Base-by-base conservation (phyloP, 1,140 invertebrate species). In the Melitaea cinxia region DNA sequence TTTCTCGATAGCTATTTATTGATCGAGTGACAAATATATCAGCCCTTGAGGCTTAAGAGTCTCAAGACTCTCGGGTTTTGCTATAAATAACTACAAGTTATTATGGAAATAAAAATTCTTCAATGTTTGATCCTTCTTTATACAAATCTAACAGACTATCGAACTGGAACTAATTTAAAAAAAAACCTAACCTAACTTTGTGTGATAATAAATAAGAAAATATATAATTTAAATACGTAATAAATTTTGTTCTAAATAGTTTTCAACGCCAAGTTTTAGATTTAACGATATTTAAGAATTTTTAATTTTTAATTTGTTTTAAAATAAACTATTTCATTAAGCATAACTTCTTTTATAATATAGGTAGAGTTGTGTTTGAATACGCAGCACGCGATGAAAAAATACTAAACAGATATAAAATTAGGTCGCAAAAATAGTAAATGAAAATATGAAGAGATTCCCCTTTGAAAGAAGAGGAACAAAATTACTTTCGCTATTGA, bases 1-100 rank as follows among this genome's bases (percentile, higher is more conserved):
- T 56, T 28, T 61, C 49, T 65, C 57, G 37, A 68, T 63, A 52
- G 62, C 60, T 55, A 65, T n/a, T n/a, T n/a, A n/a, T 70, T 65
- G 62, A 70, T 65, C 62, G 56, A 30, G 33, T 42, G 57, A 70
- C 68, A 47, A 63, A 59, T 58, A 28, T 57, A 54, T 42, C 42
- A 52, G 45, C 56, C 52, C 58, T 65, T 5, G 35, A 28, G 57
- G 21, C 57, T 26, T 26, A 26, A 26, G n/a, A n/a, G n/a, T n/a
- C n/a, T 59, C n/a, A 56, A 65, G 57, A 37, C 56, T 54, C 56
- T 59, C 42, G 52, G 14, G 12, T 55, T 59, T 66, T 66, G n/a
- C 57, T 66, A 66, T 66, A 60, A 56, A 66, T 66, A 66, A 60
- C 64, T 57, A 55, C 49, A 39, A 66, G 28, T 45, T 61, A 60